Evolutionary conservation across 2,797 vertebrate genomes (phyloP), one percentile per base, ranked within the genome.

Genomic region (Rhynchotus rufescens): DNA sequence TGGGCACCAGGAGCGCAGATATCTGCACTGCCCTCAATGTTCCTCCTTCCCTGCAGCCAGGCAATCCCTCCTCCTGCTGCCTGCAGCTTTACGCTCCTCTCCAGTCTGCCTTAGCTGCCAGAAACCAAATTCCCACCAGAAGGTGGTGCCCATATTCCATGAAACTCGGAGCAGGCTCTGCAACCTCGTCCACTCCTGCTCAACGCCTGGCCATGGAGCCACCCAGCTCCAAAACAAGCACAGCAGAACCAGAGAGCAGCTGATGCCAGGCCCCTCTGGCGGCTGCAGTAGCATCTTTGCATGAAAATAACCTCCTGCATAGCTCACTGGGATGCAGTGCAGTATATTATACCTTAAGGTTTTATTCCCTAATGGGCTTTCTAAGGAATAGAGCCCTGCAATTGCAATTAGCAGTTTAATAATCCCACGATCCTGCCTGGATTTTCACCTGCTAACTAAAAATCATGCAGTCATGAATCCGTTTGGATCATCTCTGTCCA

Each of bases 81-180:
- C 30, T 19, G 28, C 1, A 30, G 36, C 22, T 71, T 17, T 42
- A 0, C 2, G 0, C 19, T 0, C 30, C 2, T 15, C 40, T 28
- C 6, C 47, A n/a, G 23, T 1, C 40, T 6, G 6, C 3, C 2
- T 2, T 26, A 80, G 57, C 52, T 15, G 0, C 44, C 47, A 38
- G 15, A 20, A 65, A 28, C 4, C 25, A 40, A 12, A 16, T 15
- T 95, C 12, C 32, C n/a, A 10, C 89, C 88, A 78, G 88, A 68
- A 77, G 95, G 54, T 95, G 92, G 92, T 88, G 94, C 83, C 64
- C 40, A 44, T 67, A 76, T 79, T 12, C 83, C 85, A 66, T 20
- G 1, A 30, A 93, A 88, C 12, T 6, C 2, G 3, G 32, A 30
- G 10, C 32, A 30, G 71, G 47, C 17, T 2, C 10, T 9, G 1